phyloP scores from a whole-genome alignment of 2,888 invertebrate species.

The Chrysomela aeneicollis region DNA sequence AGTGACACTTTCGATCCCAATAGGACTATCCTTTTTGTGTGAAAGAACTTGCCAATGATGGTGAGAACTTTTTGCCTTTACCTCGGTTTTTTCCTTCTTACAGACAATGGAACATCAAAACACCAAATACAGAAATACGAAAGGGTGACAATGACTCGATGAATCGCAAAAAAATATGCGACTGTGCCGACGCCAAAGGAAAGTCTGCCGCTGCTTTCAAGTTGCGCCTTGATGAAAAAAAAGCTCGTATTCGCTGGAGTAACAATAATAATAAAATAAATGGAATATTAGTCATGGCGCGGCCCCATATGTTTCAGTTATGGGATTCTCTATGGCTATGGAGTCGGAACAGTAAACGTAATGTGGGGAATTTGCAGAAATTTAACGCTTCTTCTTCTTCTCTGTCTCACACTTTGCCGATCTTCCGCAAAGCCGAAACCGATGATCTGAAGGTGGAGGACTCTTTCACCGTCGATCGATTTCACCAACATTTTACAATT shows the following conservation, averaged over 20 bases:
- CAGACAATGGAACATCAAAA: neutral
- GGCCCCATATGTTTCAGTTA: slow-evolving; percentile 30
- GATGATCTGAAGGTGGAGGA: neutral
- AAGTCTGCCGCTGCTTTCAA: neutral
- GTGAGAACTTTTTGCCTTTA: too few relatives aligned
- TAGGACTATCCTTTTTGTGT: too few relatives aligned
- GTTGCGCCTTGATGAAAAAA: neutral
- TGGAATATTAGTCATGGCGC: slow-evolving; percentile 29
- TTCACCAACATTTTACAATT: too few relatives aligned
- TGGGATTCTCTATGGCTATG: slow-evolving; percentile 23
- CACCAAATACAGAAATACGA: neutral
- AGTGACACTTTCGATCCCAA: too few relatives aligned
- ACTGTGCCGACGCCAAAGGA: neutral
- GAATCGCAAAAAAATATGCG: neutral
- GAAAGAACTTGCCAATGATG: too few relatives aligned
- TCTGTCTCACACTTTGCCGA: slow-evolving; percentile 13
- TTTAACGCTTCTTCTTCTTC: slow-evolving; percentile 30
- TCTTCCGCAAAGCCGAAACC: slow-evolving; percentile 24
- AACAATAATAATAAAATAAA: slow-evolving; percentile 31
- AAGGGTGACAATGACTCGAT: slow-evolving; percentile 3
- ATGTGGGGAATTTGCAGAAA: slow-evolving; percentile 29
- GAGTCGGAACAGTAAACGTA: slow-evolving; percentile 24
- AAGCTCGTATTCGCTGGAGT: neutral
- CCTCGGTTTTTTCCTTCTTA: too few relatives aligned
- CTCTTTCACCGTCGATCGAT: slow-evolving; percentile 8